These are phyloP conservation scores for Heliconius congener DNA, from an alignment of 1,140 invertebrate species.

Conservation along the genomic window DNA sequence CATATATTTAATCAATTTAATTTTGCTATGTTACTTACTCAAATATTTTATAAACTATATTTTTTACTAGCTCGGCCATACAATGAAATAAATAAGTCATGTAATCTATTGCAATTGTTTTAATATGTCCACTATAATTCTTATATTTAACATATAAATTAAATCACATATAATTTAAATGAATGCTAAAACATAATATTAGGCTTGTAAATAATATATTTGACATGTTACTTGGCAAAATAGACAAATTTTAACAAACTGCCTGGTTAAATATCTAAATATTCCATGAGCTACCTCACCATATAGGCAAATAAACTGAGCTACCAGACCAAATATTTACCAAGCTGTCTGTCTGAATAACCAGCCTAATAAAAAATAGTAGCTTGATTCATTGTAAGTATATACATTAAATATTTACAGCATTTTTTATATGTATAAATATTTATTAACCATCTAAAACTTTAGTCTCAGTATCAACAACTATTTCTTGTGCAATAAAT, in stretches of 20 bases:
- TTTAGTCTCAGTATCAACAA: conserved; percentile 50
- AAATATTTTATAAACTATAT: conserved; percentile 37
- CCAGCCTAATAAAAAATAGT: too few relatives aligned
- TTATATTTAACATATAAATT: not conserved
- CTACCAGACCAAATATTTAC: too few relatives aligned
- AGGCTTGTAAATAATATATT: not conserved
- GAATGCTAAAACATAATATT: not conserved
- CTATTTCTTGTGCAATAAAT: conserved; percentile 68
- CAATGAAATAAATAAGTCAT: conserved; percentile 46
- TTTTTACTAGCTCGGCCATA: conserved; percentile 51
- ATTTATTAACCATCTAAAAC: conserved; percentile 29
- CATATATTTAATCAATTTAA: conserved; percentile 23
- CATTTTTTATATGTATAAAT: not conserved
- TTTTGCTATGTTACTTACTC: conserved; percentile 43
- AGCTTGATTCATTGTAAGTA: too few relatives aligned
- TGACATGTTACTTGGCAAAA: too few relatives aligned
- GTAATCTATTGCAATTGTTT: conserved; percentile 25
- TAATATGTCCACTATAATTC: not conserved
- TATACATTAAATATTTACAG: not conserved
- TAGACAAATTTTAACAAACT: too few relatives aligned
- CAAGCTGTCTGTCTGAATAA: too few relatives aligned
- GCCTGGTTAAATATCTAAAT: too few relatives aligned
- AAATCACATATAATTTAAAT: not conserved
- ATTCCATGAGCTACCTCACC: too few relatives aligned
- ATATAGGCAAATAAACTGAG: too few relatives aligned